These are phyloP conservation scores for Ornithorhynchus anatinus DNA, from an alignment of 2,113 vertebrate genomes.

Conservation along the genomic window DNA sequence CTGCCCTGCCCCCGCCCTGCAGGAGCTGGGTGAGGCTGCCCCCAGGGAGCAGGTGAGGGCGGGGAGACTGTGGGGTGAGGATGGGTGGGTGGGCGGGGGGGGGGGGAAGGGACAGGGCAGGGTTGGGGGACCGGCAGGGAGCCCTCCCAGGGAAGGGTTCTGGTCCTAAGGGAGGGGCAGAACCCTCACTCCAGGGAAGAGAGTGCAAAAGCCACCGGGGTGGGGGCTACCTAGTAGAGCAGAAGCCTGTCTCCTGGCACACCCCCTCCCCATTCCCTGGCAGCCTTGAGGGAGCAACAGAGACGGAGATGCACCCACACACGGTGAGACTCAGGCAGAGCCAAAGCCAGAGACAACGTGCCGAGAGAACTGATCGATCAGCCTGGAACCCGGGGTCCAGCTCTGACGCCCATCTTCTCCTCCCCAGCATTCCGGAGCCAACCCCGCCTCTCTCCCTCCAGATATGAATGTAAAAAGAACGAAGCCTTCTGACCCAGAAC, in stretches of 20 bases:
- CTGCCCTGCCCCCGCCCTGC: slow-evolving; percentile 58
- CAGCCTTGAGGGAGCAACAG: background rate
- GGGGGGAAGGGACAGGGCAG: background rate
- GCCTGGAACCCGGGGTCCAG: too few relatives aligned
- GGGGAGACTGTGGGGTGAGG: background rate
- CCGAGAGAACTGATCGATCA: too few relatives aligned
- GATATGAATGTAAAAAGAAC: slow-evolving; percentile 4
- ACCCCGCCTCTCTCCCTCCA: background rate
- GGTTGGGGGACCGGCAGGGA: background rate
- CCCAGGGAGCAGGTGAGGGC: slow-evolving; percentile 33
- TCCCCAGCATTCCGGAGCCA: background rate
- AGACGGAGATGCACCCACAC: too few relatives aligned
- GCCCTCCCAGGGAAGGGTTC: background rate
- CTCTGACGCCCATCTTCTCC: background rate
- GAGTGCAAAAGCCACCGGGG: background rate
- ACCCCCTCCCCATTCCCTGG: background rate
- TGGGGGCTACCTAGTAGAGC: background rate
- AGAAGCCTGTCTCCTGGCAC: background rate
- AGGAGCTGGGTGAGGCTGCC: slow-evolving; percentile 48
- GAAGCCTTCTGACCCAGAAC: background rate
- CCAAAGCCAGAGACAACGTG: too few relatives aligned
- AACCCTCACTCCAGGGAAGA: background rate
- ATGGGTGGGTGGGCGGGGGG: background rate
- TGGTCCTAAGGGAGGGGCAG: background rate
- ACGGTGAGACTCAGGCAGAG: too few relatives aligned